These are phyloP conservation scores for Chromobotia macracanthus DNA, from an alignment of 2,797 vertebrate species.

Conservation along the genomic window DNA sequence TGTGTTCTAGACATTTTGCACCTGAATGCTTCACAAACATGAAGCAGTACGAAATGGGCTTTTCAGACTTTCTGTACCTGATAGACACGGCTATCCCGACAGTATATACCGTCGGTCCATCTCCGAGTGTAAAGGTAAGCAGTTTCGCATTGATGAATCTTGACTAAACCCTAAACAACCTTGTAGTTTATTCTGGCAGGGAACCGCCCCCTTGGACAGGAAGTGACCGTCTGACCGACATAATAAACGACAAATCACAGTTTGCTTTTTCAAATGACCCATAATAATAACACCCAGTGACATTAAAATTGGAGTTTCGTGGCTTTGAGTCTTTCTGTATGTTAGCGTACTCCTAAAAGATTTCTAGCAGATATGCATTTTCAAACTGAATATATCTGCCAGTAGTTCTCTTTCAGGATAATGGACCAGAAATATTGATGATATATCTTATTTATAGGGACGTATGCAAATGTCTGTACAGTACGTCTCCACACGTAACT, in stretches of 20 bases:
- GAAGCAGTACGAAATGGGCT: slow-evolving; percentile 37
- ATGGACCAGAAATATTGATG: too few relatives aligned
- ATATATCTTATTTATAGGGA: too few relatives aligned
- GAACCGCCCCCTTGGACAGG: background rate
- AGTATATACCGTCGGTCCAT: slow-evolving; percentile 31
- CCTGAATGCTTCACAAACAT: slow-evolving; percentile 45
- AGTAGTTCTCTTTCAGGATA: too few relatives aligned
- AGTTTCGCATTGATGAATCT: background rate
- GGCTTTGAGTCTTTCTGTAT: too few relatives aligned
- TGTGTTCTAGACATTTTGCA: slow-evolving; percentile 48
- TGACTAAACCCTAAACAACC: background rate
- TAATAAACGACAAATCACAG: background rate
- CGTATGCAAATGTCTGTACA: too few relatives aligned
- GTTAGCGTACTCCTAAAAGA: too few relatives aligned
- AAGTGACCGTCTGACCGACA: background rate
- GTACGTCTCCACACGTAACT: too few relatives aligned
- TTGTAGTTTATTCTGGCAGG: background rate
- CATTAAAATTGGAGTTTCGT: too few relatives aligned
- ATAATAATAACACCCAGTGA: background rate
- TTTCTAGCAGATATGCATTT: too few relatives aligned
- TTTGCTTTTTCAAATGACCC: background rate
- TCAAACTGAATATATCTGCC: too few relatives aligned
- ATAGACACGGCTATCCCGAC: slow-evolving; percentile 28
- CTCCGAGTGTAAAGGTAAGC: slow-evolving; percentile 16
- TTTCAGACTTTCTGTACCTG: slow-evolving; percentile 15